Base-by-base conservation (phyloP, 2,797 vertebrate species). In the Anguilla marmorata region DNA sequence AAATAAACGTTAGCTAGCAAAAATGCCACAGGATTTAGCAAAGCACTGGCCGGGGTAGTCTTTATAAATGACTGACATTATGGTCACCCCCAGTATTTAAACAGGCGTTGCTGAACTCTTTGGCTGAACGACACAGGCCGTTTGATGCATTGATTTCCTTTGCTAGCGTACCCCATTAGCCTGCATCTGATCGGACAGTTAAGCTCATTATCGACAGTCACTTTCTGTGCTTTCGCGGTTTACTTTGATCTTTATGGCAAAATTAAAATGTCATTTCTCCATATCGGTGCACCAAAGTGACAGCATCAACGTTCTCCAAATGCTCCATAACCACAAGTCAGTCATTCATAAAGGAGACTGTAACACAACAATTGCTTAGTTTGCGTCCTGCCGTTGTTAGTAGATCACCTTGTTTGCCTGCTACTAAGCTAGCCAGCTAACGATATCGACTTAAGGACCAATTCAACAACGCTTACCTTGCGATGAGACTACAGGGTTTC, bases 391-490 rank as follows among this genome's bases (percentile, higher is more conserved):
- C 72, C 14, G 72, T 76, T 76, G 45, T 24, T 50, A 45, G 79
- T 82, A 7, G 79, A 48, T 48, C 21, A 50, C 79, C 79, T 50
- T 50, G 19, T 82, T 48, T 82, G 74, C 74, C 41, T 6, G 14
- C 33, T 19, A 79, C 33, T 3, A 16, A 41, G 74, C 74, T 79
- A 79, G 37, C 74, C 8, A 79, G 74, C 74, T 41, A 66, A 66
- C 30, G 69, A 8, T 74, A 48, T 24, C 37, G 21, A 50, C 79
- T 3, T 41, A 79, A 37, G 0, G 74, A 79, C 74, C 79, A 48
- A 82, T 48, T 82, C 79, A 82, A 50, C 79, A 82, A 9, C 19
- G 79, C 45, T 82, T 24, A 50, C 7, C 74, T 79, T 79, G 37
- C 33, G 4, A 79, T 79, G 74, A 21, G 14, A 79, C 30, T 8